Evolutionary conservation across 2,113 vertebrate genomes (phyloP).

Genomic region (Eupsittula cactorum): DNA sequence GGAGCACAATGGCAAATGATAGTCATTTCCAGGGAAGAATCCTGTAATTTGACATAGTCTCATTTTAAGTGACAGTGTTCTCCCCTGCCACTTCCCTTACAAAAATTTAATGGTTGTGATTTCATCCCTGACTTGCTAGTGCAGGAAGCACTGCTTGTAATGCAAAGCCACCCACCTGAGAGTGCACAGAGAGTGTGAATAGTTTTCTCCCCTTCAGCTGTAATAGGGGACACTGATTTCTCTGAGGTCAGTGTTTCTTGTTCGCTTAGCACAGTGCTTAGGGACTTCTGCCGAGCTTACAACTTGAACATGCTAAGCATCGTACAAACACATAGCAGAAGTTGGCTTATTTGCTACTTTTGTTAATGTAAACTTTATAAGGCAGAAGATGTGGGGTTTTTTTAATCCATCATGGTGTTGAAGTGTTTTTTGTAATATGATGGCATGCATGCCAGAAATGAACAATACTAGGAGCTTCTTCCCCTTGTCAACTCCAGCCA

Average conservation of each 20-base stretch:
- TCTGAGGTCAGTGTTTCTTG: neutral
- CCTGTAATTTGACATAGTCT: neutral
- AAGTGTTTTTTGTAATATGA: neutral
- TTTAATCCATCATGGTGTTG: neutral
- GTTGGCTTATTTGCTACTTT: neutral
- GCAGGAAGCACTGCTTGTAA: neutral
- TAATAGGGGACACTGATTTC: neutral
- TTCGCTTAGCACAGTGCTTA: neutral
- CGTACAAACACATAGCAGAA: neutral
- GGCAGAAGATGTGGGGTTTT: neutral
- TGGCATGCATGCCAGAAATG: neutral
- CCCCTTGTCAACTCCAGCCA: neutral
- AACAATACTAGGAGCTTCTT: neutral
- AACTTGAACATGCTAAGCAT: neutral
- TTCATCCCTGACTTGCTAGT: neutral
- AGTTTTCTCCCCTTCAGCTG: neutral
- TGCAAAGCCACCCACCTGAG: neutral
- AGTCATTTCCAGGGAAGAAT: neutral
- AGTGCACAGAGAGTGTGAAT: neutral
- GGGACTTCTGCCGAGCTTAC: neutral
- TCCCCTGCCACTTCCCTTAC: neutral
- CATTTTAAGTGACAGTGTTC: neutral
- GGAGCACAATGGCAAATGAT: neutral
- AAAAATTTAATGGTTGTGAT: accelerated
- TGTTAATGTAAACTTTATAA: neutral